These are phyloP conservation scores for Budorcas taxicolor DNA, from an alignment of 2,113 vertebrate species.

Conservation along the genomic window DNA sequence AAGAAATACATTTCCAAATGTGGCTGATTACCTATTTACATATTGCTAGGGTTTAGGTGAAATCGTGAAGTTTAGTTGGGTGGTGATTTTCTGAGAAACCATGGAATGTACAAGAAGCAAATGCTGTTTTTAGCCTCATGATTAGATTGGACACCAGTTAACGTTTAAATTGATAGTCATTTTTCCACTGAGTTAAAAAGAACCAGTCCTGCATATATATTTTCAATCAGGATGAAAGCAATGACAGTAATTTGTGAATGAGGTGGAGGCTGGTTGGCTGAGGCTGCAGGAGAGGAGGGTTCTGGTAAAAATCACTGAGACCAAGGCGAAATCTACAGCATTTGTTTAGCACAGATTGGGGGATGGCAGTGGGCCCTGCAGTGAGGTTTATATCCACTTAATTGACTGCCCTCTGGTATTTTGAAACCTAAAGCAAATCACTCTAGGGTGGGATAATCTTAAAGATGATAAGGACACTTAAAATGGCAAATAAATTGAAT, in stretches of 20 bases:
- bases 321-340: conserved; percentile 20
- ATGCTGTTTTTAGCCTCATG: conserved; percentile 67
- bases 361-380: neutral
- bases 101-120: conserved; percentile 23
- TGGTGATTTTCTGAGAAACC: conserved; percentile 59
- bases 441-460: conserved; percentile 20
- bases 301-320: conserved; percentile 42
- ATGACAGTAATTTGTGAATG: conserved; percentile 56
- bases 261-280: conserved; percentile 32
- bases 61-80: conserved; percentile 54
- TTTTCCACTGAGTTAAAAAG: conserved; percentile 61
- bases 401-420: conserved; percentile 9
- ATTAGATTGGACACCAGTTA: conserved; percentile 68
- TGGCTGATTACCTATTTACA: conserved; percentile 76
- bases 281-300: neutral
- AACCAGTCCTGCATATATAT: conserved; percentile 63
- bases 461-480: conserved; percentile 52
- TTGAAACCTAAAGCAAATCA: conserved; percentile 17
- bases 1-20: conserved; percentile 73
- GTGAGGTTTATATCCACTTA: conserved; percentile 1
- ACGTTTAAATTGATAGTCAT: conserved; percentile 69
- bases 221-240: conserved; percentile 68
- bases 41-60: conserved; percentile 70
- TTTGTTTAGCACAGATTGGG: conserved; percentile 35
- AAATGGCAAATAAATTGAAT: conserved; percentile 70